Evolutionary conservation across 2,113 vertebrate genomes (phyloP).

Genomic region (Microcebus lehilahytsara): DNA sequence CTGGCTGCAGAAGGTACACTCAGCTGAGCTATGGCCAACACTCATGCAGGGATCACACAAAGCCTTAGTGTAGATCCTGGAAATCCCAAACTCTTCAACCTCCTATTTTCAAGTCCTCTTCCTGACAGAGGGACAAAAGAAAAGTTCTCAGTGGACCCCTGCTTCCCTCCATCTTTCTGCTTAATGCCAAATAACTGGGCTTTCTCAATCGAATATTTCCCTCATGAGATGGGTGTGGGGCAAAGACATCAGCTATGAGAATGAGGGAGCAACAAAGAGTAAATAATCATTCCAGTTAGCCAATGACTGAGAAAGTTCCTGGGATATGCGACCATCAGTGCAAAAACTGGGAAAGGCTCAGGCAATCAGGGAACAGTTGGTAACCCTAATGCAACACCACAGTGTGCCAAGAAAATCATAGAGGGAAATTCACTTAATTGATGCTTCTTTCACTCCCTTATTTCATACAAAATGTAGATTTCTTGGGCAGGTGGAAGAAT

Average conservation of each 20-base stretch:
- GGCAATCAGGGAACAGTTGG: neutral
- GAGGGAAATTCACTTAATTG: no score
- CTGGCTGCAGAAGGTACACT: accelerated
- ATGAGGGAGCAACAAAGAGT: neutral
- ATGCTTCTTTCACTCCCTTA: no score
- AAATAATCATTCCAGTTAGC: neutral
- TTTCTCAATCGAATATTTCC: neutral
- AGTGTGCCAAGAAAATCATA: no score
- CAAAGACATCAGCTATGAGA: neutral
- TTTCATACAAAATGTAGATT: no score
- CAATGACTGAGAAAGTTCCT: neutral
- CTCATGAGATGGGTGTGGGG: neutral
- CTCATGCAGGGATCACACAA: accelerated
- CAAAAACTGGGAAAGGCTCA: neutral
- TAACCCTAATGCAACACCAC: neutral
- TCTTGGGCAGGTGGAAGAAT: no score
- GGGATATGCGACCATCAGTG: accelerated
- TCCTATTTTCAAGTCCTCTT: accelerated
- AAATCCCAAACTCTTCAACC: neutral
- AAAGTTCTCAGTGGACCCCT: neutral
- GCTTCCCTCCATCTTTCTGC: neutral
- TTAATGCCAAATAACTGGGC: neutral
- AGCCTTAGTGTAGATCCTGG: neutral
- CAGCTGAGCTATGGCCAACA: accelerated
- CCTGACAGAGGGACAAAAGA: neutral